Percentiles rank a stretch among this genome's conserved stretches.
Evolutionary conservation across 2,797 vertebrate genomes (phyloP).

Genomic region (Chelmon rostratus): DNA sequence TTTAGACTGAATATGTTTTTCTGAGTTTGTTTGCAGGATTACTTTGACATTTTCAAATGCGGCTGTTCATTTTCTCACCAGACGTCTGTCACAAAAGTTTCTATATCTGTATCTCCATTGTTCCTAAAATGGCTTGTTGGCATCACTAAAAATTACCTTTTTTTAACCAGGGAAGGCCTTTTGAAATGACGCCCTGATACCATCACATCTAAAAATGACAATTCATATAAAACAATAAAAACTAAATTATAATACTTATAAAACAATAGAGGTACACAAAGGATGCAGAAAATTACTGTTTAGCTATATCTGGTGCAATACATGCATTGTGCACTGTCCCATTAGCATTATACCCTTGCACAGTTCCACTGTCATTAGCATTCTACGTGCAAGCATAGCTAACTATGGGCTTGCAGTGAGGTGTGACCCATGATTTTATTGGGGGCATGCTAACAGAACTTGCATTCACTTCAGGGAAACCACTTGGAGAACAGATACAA

Average conservation of each 20-base stretch:
- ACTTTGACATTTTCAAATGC: slow-evolving; percentile 7
- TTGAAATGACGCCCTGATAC: too few species aligned
- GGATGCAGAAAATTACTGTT: too few species aligned
- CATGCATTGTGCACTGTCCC: too few species aligned
- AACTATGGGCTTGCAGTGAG: slow-evolving; percentile 3
- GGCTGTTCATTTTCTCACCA: background rate
- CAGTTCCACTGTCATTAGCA: background rate
- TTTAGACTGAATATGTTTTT: slow-evolving; percentile 11
- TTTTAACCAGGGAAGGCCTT: too few species aligned
- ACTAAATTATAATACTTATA: too few species aligned
- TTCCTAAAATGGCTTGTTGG: slow-evolving; percentile 3
- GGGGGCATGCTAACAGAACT: slow-evolving; percentile 5
- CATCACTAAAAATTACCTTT: background rate
- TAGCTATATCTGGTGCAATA: too few species aligned
- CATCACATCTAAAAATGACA: too few species aligned
- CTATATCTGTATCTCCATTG: background rate
- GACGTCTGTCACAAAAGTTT: background rate
- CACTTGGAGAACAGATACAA: background rate
- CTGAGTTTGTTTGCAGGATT: background rate
- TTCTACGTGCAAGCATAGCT: slow-evolving; percentile 3
- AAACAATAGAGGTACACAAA: too few species aligned
- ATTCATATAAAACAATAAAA: too few species aligned
- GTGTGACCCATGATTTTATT: slow-evolving; percentile 18
- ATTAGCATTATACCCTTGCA: too few species aligned
- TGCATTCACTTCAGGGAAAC: background rate